Evolutionary conservation across 2,888 invertebrate species (phyloP), one percentile per base, ranked within the genome.

Genomic region (Rhagium mordax): DNA sequence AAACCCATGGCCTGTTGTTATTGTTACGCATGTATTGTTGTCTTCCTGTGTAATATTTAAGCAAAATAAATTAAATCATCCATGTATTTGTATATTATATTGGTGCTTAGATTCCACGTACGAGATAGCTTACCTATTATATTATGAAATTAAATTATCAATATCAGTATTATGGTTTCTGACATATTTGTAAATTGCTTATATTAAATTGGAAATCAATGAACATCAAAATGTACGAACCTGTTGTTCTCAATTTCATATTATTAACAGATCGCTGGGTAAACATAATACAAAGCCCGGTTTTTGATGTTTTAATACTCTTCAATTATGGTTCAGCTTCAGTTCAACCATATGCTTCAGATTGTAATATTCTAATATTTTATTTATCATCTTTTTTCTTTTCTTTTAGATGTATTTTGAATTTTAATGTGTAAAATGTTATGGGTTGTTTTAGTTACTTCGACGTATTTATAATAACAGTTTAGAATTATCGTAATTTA

Each of bases 191-290:
- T 41, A 29, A 60, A 60, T 60, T 60, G 47, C 48, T 48, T 21
- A 61, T 48, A 21, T 48, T 18, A 49, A 64, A 64, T 20, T 29
- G 64, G 8, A 49, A 49, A 64, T 64, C 49, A 64, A 51, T 27
- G 49, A 15, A n/a, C 24, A 15, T 49, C 8, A 16, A 33, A 16
- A 18, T 64, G 15, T 15, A 1, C 20, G 21, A 21, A 47, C 48
- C 61, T 61, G 47, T 61, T 60, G 41, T 60, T 60, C 47, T 41
- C 41, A 5, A 60, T 60, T 18, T 60, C 47, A 18, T 10, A 41
- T 60, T 60, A 41, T 10, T 60, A 29, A 60, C 60, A 60, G 60
- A 41, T 60, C 33, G 41, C 13, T 16, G 15, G 20, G 41, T 20
- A 60, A 60, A 13, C 41, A 33, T 27, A 60, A 20, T 20, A 20